Percentiles rank a stretch among this genome's conserved stretches.
phyloP scores from a whole-genome alignment of 1,140 invertebrate genomes.

The Caenorhabditis remanei region DNA sequence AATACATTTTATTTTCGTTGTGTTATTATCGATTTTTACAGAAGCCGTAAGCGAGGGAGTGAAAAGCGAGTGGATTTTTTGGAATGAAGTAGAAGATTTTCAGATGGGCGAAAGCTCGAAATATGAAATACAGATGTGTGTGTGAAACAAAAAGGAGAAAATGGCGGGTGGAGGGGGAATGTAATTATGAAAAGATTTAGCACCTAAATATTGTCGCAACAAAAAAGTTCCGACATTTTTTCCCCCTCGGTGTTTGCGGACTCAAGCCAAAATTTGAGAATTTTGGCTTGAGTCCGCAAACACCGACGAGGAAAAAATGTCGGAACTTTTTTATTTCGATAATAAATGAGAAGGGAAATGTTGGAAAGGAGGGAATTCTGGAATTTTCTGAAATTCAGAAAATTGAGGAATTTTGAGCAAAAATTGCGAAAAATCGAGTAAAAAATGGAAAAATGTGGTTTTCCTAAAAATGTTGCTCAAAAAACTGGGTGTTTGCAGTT shows the following conservation, averaged over 20 bases:
- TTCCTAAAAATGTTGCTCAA: no score
- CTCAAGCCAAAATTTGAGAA: no score
- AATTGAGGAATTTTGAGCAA: not conserved
- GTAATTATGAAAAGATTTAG: not conserved
- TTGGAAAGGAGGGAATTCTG: not conserved
- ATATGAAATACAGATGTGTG: conserved; percentile 20
- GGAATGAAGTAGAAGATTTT: conserved; percentile 6
- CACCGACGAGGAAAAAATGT: no score
- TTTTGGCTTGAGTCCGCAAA: no score
- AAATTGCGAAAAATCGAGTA: not conserved
- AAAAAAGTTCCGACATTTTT: no score
- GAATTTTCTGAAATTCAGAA: not conserved
- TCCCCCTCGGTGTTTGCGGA: no score
- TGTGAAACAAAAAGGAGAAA: not conserved
- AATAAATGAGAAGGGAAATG: no score
- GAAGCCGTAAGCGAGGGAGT: conserved; percentile 42
- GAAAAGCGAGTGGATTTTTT: no score
- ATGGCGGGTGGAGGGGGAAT: not conserved
- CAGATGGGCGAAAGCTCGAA: conserved; percentile 8
- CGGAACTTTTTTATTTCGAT: no score
- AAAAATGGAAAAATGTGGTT: no score
- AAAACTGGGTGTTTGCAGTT: no score
- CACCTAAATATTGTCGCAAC: no score
- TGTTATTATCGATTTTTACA: not conserved
- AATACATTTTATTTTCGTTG: not conserved